A percentile compares a stretch with the other conserved stretches of the same genome.
Evolutionary conservation across 2,888 invertebrate genomes (phyloP).

Genomic region (Leptopilina drosophilae): DNA sequence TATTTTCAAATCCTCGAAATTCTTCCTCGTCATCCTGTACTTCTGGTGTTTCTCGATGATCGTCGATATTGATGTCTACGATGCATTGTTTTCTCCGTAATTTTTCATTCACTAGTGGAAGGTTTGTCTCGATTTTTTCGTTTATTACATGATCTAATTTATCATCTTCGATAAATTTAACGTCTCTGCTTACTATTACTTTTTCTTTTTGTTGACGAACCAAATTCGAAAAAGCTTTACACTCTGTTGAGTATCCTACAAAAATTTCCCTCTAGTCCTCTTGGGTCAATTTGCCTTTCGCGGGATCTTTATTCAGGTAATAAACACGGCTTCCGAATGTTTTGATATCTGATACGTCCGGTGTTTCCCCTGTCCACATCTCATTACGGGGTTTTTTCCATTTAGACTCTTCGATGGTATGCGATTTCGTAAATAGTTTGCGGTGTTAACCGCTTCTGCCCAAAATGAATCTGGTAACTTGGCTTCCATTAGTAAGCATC

Average conservation of each 20-base stretch:
- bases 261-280: too few species aligned
- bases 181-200: conserved; percentile 17
- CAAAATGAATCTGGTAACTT: conserved; percentile 27
- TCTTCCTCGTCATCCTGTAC: too few species aligned
- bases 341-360: conserved; percentile 8
- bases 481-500: conserved; percentile 14
- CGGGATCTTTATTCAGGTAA: not conserved
- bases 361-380: conserved; percentile 20
- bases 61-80: too few species aligned
- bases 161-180: conserved; percentile 24
- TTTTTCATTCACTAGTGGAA: too few species aligned
- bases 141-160: not conserved
- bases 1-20: too few species aligned
- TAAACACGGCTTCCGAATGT: conserved; percentile 17
- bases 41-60: too few species aligned
- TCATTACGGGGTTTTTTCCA: conserved; percentile 32
- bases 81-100: not conserved
- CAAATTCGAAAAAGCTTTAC: conserved; percentile 34
- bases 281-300: too few species aligned
- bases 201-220: conserved; percentile 15
- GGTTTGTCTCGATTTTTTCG: not conserved
- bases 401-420: conserved; percentile 12
- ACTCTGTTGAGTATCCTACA: not conserved
- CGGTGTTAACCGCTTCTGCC: conserved; percentile 21
- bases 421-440: conserved; percentile 9